Conservation (phyloP, 1,140 invertebrate genomes). For the Centruroides sculpturatus region DNA sequence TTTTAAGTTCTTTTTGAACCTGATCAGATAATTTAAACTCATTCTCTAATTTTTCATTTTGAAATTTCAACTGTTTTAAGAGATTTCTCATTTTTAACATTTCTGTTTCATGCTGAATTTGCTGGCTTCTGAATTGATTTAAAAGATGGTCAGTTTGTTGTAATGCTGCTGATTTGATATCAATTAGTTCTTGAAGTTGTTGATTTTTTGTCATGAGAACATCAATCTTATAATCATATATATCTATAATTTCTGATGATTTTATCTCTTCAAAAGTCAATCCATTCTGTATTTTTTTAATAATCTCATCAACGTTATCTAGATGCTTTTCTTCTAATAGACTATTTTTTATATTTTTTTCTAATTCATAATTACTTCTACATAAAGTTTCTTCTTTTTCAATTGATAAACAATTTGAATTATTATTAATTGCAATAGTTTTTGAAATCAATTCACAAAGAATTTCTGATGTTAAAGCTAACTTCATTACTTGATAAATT, state of each 20-base stretch:
- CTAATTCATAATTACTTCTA: too few relatives aligned
- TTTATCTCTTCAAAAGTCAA: conserved; percentile 27
- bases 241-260: conserved; percentile 28
- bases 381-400: too few relatives aligned
- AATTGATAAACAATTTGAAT: too few relatives aligned
- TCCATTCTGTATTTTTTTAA: conserved; percentile 10
- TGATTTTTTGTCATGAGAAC: conserved; percentile 27
- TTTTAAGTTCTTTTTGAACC: neutral
- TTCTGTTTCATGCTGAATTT: conserved; percentile 28
- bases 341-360: too few relatives aligned
- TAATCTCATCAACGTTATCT: neutral
- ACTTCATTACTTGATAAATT: too few relatives aligned
- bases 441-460: too few relatives aligned
- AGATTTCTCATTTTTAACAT: conserved; percentile 25
- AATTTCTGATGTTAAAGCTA: too few relatives aligned
- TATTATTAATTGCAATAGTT: too few relatives aligned
- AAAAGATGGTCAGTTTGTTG: conserved; percentile 29
- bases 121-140: conserved; percentile 24
- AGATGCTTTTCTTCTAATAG: neutral
- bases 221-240: conserved; percentile 29
- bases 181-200: conserved; percentile 29
- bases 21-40: conserved; percentile 4
- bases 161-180: conserved; percentile 28
- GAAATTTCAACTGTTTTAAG: conserved; percentile 20
- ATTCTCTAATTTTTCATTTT: conserved; percentile 10